Percentiles rank a stretch among this genome's conserved stretches.
phyloP scores from a whole-genome alignment of 2,888 invertebrate species.

The Drosophila paranaensis region DNA sequence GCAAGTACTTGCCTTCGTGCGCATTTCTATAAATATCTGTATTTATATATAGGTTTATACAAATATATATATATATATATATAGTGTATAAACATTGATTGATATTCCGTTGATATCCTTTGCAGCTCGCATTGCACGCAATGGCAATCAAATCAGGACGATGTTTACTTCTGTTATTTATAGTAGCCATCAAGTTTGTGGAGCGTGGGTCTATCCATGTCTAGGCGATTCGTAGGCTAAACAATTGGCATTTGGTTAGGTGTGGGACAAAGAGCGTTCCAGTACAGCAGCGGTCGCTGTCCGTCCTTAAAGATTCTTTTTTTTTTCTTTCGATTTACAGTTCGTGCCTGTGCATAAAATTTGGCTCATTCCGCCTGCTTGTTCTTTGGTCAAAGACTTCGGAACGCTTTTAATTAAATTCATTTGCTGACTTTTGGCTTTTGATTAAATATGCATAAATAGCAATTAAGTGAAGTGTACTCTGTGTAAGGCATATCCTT shows the following conservation, averaged over 20 bases:
- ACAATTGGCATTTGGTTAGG: constrained; percentile 35
- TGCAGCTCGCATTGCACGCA: constrained; percentile 42
- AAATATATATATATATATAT: not conserved
- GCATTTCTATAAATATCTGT: not conserved
- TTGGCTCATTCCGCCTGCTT: constrained; percentile 17
- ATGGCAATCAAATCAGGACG: constrained; percentile 51
- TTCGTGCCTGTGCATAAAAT: constrained; percentile 50
- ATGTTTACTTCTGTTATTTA: constrained; percentile 50
- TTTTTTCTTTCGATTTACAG: constrained; percentile 22
- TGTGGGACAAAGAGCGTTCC: not conserved
- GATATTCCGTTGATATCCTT: constrained; percentile 49
- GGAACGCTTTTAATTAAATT: constrained; percentile 40
- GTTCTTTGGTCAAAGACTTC: constrained; percentile 5
- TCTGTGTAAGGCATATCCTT: constrained; percentile 6
- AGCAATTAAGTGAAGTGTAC: constrained; percentile 62
- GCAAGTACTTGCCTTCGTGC: constrained; percentile 8
- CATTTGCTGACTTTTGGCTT: constrained; percentile 17
- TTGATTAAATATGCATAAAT: constrained; percentile 71
- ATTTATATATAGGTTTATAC: not conserved
- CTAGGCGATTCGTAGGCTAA: not conserved
- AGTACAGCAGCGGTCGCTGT: not conserved
- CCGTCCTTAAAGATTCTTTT: constrained; percentile 29
- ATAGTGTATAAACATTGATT: constrained; percentile 12
- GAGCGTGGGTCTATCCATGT: not conserved
- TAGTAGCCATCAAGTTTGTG: constrained; percentile 18